These are phyloP conservation scores for Tokudaia muenninki DNA, from an alignment of 2,797 vertebrate genomes.

Conservation along the genomic window DNA sequence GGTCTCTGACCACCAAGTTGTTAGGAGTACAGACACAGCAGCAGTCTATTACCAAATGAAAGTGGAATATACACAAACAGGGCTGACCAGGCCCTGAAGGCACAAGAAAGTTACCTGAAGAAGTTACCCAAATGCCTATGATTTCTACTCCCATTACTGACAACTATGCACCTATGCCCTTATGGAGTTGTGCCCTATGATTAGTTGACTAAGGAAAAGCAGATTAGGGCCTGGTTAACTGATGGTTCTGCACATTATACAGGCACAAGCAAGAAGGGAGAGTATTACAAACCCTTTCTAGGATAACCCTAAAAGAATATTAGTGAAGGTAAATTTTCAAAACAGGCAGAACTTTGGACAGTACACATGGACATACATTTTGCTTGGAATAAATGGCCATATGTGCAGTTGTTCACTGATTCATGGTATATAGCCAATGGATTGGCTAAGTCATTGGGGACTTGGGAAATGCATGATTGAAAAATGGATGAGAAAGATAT, in stretches of 20 bases:
- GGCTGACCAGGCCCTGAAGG: background rate
- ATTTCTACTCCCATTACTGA: background rate
- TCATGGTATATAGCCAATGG: background rate
- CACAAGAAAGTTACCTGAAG: background rate
- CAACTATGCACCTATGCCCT: background rate
- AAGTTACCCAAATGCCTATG: background rate
- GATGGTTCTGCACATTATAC: background rate
- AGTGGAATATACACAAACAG: background rate
- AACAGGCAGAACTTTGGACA: background rate
- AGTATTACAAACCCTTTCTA: background rate
- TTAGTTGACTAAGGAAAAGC: background rate
- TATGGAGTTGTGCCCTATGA: background rate
- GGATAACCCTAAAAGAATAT: background rate
- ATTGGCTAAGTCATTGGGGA: background rate
- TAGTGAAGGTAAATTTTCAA: background rate
- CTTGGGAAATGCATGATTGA: background rate
- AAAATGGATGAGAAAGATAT: background rate
- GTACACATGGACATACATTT: background rate
- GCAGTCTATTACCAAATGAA: background rate
- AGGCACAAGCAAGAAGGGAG: background rate
- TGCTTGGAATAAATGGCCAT: background rate
- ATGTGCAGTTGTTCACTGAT: background rate
- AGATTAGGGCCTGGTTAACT: background rate
- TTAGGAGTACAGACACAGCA: background rate
- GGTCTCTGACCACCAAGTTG: background rate